Conservation (phyloP, 2,797 vertebrate genomes). For the Staurois parvus region DNA sequence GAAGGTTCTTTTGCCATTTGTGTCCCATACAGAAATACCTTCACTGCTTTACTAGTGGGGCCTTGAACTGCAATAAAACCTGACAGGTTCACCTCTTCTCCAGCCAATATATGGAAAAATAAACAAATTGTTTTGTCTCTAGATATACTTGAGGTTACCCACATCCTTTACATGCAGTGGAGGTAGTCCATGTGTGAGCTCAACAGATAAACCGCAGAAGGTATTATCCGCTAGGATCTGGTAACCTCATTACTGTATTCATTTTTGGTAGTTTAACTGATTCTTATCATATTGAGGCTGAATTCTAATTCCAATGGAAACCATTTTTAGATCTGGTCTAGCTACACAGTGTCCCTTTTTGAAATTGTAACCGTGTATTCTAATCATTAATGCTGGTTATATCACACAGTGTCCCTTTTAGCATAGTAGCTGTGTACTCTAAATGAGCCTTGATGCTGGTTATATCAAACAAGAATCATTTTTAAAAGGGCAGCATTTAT, state of each 20-base stretch:
- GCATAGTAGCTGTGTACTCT: constrained; percentile 50
- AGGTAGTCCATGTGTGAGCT: background rate
- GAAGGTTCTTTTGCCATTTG: too few species aligned
- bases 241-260: background rate
- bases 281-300: background rate
- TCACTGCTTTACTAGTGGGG: too few species aligned
- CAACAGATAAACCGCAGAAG: background rate
- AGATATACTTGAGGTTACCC: too few species aligned
- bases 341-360: background rate
- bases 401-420: constrained; percentile 37
- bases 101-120: too few species aligned
- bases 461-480: constrained; percentile 46
- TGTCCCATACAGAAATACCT: too few species aligned
- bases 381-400: constrained; percentile 49
- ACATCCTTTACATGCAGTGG: too few species aligned
- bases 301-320: background rate
- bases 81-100: too few species aligned
- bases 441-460: constrained; percentile 44
- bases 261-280: background rate
- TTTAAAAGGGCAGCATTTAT: constrained; percentile 65
- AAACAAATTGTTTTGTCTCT: too few species aligned
- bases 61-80: too few species aligned
- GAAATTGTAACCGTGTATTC: background rate
- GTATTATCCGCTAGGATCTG: background rate
- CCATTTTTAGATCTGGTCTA: background rate